Base-by-base conservation (phyloP, 2,113 vertebrate genomes). In the Gymnogyps californianus region DNA sequence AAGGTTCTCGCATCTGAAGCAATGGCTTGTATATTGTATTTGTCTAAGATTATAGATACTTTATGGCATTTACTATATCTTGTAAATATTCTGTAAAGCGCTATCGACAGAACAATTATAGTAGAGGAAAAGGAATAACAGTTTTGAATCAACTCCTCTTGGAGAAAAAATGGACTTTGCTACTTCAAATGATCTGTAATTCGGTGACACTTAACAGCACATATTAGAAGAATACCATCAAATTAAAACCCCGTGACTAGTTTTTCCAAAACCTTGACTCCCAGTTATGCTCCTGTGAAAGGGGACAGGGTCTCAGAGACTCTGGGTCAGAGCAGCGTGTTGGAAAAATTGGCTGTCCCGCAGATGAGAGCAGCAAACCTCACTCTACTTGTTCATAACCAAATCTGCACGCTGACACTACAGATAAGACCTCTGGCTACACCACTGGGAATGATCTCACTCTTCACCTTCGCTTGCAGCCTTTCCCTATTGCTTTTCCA, bases 11-110 rank as follows among this genome's bases (percentile, higher is more conserved):
- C 77, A 90, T 89, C 92, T 91, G 94, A 89, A 93, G 87, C 78
- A 70, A 61, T 83, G 84, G 64, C 46, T 92, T 93, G 70, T 91
- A 12, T 75, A 71, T 58, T 62, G 70, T 85, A 83, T 95, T 96
- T 94, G 87, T 80, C 74, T 94, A 93, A 92, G 96, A 94, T 87
- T 92, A 95, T 62, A 90, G 85, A 75, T 54, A 62, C 66, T 96
- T 81, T 69, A 58, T 69, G 65, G 94, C 90, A 90, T 88, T 95
- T 89, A 36, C 92, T 89, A 4, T 67, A 49, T 83, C 93, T 87
- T 90, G 87, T 91, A 96, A 97, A 96, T 93, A 96, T 80, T 87
- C 93, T 58, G 58, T 80, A 83, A 94, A 90, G 87, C 7, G 0
- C 70, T 59, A 95, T 96, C 2, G 84, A 87, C 87, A 83, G 95